These are phyloP conservation scores for Uropsilus gracilis DNA, from an alignment of 2,113 vertebrate species.

Conservation along the genomic window DNA sequence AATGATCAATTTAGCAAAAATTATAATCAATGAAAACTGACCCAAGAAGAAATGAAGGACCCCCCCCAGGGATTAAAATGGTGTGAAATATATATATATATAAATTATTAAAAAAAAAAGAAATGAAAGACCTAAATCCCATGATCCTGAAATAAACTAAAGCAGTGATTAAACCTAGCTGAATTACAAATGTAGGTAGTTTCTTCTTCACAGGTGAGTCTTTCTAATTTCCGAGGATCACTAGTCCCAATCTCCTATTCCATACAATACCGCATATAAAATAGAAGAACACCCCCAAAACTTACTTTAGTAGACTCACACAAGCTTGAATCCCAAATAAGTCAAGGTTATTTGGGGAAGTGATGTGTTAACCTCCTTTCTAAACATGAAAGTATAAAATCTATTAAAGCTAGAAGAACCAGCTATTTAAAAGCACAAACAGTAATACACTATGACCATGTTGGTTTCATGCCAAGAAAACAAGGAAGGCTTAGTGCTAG, in stretches of 20 bases:
- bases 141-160: background rate
- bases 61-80: background rate
- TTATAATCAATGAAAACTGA: background rate
- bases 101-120: background rate
- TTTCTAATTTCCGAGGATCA: conserved; percentile 4
- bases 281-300: background rate
- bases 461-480: background rate
- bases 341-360: background rate
- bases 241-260: background rate
- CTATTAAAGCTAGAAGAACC: background rate
- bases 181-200: conserved; percentile 30
- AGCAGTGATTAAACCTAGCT: background rate
- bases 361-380: background rate
- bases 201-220: background rate
- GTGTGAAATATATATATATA: too few species aligned
- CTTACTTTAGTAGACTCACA: conserved; percentile 4
- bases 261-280: background rate
- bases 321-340: conserved; percentile 14
- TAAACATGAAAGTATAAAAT: conserved; percentile 20
- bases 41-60: background rate
- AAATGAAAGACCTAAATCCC: background rate
- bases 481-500: background rate
- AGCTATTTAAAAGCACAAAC: background rate
- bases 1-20: background rate
- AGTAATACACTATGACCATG: background rate